These are phyloP conservation scores for Bombus waltoni DNA, from an alignment of 1,140 invertebrate species.

Conservation along the genomic window DNA sequence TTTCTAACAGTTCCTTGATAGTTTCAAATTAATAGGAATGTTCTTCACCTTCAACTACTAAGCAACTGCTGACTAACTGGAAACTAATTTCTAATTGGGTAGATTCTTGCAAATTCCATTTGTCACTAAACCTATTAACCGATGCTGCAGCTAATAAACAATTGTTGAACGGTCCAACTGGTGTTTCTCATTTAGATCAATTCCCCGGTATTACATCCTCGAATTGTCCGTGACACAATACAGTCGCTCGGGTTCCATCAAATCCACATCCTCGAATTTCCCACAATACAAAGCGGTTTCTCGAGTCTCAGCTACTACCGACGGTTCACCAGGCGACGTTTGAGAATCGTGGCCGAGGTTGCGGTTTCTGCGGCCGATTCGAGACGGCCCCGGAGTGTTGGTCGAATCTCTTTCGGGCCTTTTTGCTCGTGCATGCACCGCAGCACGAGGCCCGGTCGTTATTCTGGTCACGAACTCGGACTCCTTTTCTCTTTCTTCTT, in stretches of 20 bases:
- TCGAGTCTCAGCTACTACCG: not conserved
- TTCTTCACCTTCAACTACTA: too few relatives aligned
- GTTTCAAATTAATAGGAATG: too few relatives aligned
- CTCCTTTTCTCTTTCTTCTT: slow-evolving; percentile 34
- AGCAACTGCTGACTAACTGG: not conserved
- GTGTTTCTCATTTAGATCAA: not conserved
- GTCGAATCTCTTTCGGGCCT: slow-evolving; percentile 54
- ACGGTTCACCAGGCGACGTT: not conserved
- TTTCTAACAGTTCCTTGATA: too few relatives aligned
- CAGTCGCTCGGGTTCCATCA: too few relatives aligned
- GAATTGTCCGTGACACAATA: not conserved
- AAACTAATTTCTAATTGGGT: not conserved
- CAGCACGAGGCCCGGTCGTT: slow-evolving; percentile 53
- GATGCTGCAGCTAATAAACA: not conserved
- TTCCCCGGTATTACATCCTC: not conserved
- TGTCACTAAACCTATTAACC: not conserved
- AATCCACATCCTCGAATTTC: not conserved
- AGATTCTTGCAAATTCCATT: not conserved
- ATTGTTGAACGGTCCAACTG: not conserved
- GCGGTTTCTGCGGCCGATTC: slow-evolving; percentile 48
- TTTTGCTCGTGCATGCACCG: slow-evolving; percentile 55
- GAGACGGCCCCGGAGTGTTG: slow-evolving; percentile 52
- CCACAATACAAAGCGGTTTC: not conserved
- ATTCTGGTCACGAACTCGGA: slow-evolving; percentile 64
- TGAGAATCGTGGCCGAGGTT: slow-evolving; percentile 26